phyloP scores from a whole-genome alignment of 1,140 invertebrate genomes.

The Bombus haemorrhoidalis region DNA sequence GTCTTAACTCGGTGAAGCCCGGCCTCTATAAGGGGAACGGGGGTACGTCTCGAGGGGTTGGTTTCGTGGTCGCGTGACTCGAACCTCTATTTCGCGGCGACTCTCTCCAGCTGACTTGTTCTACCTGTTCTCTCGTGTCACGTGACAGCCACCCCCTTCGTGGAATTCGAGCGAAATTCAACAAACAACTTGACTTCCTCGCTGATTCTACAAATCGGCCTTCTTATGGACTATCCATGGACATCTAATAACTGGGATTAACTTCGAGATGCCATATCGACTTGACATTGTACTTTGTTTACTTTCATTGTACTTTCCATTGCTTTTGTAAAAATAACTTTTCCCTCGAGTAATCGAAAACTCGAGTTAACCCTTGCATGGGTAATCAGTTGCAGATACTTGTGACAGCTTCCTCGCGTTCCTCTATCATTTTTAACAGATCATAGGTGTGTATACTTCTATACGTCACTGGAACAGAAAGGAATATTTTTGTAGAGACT shows the following conservation, averaged over 20 bases:
- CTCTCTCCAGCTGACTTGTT: constrained; percentile 50
- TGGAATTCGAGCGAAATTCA: constrained; percentile 30
- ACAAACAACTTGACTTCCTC: neutral
- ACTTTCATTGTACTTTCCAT: too few relatives aligned
- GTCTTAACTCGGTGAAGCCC: constrained; percentile 33
- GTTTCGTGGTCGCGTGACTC: constrained; percentile 61
- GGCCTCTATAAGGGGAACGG: neutral
- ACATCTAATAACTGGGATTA: neutral
- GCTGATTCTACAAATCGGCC: neutral
- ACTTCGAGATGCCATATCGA: neutral
- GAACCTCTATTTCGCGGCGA: constrained; percentile 41
- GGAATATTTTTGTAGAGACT: too few relatives aligned
- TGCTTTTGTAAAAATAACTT: too few relatives aligned
- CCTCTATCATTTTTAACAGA: too few relatives aligned
- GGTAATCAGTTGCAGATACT: too few relatives aligned
- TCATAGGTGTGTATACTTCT: too few relatives aligned
- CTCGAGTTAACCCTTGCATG: too few relatives aligned
- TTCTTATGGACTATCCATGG: neutral
- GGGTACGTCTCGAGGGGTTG: constrained; percentile 35
- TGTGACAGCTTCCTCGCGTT: too few relatives aligned
- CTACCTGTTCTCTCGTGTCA: constrained; percentile 35
- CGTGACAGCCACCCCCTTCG: constrained; percentile 19
- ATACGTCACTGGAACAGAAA: too few relatives aligned
- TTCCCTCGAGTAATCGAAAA: too few relatives aligned
- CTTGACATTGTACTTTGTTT: too few relatives aligned